Evolutionary conservation across 2,888 invertebrate genomes (phyloP), one percentile per base, ranked within the genome.

Genomic region (Drosophila neutralis): DNA sequence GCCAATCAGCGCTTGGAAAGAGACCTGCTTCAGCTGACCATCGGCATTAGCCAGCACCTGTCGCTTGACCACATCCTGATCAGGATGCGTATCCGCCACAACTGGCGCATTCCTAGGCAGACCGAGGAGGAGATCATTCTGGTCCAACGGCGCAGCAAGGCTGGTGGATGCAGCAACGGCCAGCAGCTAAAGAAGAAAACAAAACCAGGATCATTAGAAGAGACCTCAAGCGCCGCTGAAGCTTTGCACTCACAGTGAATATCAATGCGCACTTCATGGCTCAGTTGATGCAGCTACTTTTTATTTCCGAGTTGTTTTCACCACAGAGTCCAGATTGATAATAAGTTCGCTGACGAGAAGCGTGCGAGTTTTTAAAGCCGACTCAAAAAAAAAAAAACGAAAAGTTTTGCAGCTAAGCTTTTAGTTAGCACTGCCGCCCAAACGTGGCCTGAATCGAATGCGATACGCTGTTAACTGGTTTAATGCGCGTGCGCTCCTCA

Each of bases 1-100:
- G 4, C 90, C 89, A 42, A 93, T 91, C 4, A 93, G 65, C 2
- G 91, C 77, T 4, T 90, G 81, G n/a, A 93, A 80, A 0, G 92
- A 90, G 38, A 92, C 75, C 64, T 90, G 90, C 61, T 90, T 88
- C 7, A 91, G 67, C 51, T 81, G 67, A 4, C 77, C 76, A 58
- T 91, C 89, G 1, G 76, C 24, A 73, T 89, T 90, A 45, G 72
- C 68, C 18, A 71, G 58, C 53, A 84, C 82, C 15, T 84, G 82
- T 11, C 91, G 90, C 62, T 91, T 91, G 18, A 90, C 83, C 58
- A 86, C 71, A 56, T 86, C 78, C 74, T 76, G 73, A 4, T 61
- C 58, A 11, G 69, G 15, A 6, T 80, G 73, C 48, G 64, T 63
- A 7, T 72, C 63, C 2, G 74, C 62, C 7, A 42, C 21, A 42